Percentiles rank a stretch among this genome's conserved stretches.
Evolutionary conservation across 2,797 vertebrate genomes (phyloP).

Genomic region (Coranthus polyacanthus): DNA sequence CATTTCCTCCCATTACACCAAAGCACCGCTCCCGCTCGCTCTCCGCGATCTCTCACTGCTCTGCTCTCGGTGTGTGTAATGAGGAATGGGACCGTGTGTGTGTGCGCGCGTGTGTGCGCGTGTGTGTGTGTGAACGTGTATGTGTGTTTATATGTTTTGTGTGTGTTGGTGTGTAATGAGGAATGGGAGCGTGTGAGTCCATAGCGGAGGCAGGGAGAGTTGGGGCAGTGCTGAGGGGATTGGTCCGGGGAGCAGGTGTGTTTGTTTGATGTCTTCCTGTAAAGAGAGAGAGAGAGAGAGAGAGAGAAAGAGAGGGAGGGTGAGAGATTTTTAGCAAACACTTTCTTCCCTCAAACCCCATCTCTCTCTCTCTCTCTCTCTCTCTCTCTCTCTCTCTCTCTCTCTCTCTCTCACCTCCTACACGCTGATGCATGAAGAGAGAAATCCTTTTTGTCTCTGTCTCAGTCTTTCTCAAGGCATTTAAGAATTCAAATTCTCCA

Average conservation of each 20-base stretch:
- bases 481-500: constrained; percentile 22
- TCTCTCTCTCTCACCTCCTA: constrained; percentile 25
- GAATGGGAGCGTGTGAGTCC: constrained; percentile 59
- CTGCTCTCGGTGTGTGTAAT: constrained; percentile 75
- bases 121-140: constrained; percentile 30
- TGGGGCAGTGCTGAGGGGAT: constrained; percentile 71
- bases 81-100: constrained; percentile 72
- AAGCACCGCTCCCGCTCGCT: constrained; percentile 74
- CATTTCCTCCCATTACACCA: constrained; percentile 85
- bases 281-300: constrained; percentile 17
- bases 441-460: constrained; percentile 1
- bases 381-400: constrained; percentile 44
- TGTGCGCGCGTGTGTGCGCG: constrained; percentile 31
- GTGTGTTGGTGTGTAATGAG: constrained; percentile 63
- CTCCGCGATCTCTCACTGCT: constrained; percentile 74
- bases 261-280: constrained; percentile 75
- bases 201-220: constrained; percentile 61
- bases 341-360: constrained; percentile 52
- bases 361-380: constrained; percentile 42
- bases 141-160: constrained; percentile 38
- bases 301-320: constrained; percentile 12
- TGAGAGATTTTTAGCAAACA: constrained; percentile 60
- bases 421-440: constrained; percentile 14
- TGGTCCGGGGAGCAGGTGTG: constrained; percentile 74
- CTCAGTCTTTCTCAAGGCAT: constrained; percentile 17